A percentile compares a stretch with the other conserved stretches of the same genome.
phyloP scores from a whole-genome alignment of 2,888 invertebrate species.

The Drepanosiphum platanoidis region DNA sequence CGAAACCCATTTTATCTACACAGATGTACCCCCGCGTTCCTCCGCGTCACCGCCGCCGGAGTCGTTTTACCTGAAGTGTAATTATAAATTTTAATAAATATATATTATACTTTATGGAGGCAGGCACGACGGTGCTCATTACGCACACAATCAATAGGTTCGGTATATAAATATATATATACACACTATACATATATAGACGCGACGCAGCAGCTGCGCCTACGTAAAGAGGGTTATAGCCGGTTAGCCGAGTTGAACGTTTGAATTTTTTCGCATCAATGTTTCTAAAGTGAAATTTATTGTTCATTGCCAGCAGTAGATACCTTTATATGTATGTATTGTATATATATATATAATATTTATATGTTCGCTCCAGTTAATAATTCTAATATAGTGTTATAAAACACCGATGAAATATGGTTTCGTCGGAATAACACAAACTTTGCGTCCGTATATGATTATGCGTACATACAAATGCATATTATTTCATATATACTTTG shows the following conservation, averaged over 20 bases:
- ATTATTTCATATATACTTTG: not conserved
- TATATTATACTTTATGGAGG: not conserved
- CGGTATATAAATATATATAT: not conserved
- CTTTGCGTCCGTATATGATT: not conserved
- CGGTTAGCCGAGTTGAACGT: not conserved
- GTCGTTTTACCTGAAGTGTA: slow-evolving; percentile 61
- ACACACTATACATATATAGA: not conserved
- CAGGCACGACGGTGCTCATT: not conserved
- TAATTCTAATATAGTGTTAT: slow-evolving; percentile 3
- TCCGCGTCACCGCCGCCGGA: not conserved
- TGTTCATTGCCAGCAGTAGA: not conserved
- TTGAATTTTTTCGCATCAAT: not conserved
- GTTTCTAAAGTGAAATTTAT: not conserved
- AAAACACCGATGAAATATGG: slow-evolving; percentile 1
- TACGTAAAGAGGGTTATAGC: no score
- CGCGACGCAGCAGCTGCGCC: not conserved
- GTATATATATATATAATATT: not conserved
- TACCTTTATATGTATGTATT: no score
- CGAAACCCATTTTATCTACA: not conserved
- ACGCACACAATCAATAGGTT: not conserved
- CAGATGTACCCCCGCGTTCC: not conserved
- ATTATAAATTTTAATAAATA: not conserved
- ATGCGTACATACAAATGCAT: not conserved
- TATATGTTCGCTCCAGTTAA: not conserved
- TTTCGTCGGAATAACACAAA: not conserved